Conservation (phyloP, 2,113 vertebrate species). For the Chloropsis cyanopogon region DNA sequence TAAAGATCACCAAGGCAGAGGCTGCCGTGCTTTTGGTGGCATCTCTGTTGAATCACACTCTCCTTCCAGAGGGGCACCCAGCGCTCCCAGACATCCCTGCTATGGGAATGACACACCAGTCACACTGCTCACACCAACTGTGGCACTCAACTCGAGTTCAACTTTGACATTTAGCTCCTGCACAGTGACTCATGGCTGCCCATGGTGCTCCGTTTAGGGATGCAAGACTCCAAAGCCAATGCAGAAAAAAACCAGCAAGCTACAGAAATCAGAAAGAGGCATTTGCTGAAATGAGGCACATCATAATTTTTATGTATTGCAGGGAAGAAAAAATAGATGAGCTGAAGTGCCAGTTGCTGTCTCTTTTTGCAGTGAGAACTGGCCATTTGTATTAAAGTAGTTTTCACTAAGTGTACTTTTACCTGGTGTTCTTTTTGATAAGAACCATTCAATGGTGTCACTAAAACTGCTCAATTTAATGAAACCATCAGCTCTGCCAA, state of each 20-base stretch:
- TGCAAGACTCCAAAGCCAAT: conserved; percentile 30
- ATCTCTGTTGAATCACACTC: neutral
- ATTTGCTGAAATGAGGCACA: neutral
- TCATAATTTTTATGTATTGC: neutral
- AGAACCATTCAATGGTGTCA: neutral
- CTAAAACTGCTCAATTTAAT: neutral
- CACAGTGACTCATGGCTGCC: conserved; percentile 57
- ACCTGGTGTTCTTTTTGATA: neutral
- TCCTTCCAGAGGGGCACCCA: neutral
- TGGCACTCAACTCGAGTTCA: conserved; percentile 62
- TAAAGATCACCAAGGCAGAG: neutral
- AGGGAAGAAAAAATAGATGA: neutral
- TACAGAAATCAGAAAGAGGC: neutral
- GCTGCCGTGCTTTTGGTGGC: neutral
- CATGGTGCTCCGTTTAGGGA: conserved; percentile 28
- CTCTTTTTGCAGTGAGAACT: neutral
- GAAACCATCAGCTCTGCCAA: neutral
- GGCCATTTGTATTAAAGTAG: neutral
- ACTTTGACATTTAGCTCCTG: conserved; percentile 74
- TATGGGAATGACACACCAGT: conserved; percentile 19
- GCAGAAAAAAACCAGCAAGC: neutral
- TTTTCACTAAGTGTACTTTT: neutral
- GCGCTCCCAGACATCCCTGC: conserved; percentile 31
- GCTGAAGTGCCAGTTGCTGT: neutral
- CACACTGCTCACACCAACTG: conserved; percentile 46